A percentile compares a stretch with the other conserved stretches of the same genome.
Conservation (phyloP, 2,113 vertebrate species). For the Acrocephalus arundinaceus region DNA sequence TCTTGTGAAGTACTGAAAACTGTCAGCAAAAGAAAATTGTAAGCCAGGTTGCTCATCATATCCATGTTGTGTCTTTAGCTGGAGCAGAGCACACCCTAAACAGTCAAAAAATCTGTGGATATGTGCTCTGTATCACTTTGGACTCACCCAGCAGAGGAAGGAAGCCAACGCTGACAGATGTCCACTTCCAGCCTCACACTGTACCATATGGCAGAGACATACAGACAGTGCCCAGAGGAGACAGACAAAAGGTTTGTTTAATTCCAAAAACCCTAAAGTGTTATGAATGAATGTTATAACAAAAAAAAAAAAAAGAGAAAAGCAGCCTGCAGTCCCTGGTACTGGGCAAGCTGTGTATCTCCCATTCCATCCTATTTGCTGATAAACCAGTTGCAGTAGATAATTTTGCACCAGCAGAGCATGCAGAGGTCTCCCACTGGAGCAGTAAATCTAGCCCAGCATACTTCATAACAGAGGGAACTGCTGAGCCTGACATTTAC, state of each 20-base stretch:
- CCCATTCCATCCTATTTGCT: not conserved
- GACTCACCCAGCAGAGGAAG: not conserved
- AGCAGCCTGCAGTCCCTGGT: not conserved
- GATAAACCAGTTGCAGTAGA: not conserved
- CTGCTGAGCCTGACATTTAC: slow-evolving; percentile 35
- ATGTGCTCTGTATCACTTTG: not conserved
- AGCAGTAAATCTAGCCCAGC: slow-evolving; percentile 13
- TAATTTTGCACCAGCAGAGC: not conserved
- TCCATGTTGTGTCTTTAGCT: not conserved
- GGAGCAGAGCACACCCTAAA: not conserved
- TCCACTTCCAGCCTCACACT: not conserved
- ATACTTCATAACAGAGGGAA: not conserved
- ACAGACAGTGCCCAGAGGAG: not conserved
- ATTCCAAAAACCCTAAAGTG: not conserved
- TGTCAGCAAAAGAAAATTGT: not conserved
- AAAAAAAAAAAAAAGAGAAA: not conserved
- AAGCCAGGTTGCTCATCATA: not conserved
- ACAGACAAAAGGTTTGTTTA: not conserved
- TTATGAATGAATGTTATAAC: not conserved
- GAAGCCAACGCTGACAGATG: not conserved
- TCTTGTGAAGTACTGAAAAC: not conserved
- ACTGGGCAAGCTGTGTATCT: not conserved
- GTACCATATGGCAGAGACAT: not conserved
- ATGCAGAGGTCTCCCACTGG: not conserved
- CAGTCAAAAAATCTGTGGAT: not conserved